phyloP scores from a whole-genome alignment of 2,113 vertebrate species.

The Mormyrus lacerda region DNA sequence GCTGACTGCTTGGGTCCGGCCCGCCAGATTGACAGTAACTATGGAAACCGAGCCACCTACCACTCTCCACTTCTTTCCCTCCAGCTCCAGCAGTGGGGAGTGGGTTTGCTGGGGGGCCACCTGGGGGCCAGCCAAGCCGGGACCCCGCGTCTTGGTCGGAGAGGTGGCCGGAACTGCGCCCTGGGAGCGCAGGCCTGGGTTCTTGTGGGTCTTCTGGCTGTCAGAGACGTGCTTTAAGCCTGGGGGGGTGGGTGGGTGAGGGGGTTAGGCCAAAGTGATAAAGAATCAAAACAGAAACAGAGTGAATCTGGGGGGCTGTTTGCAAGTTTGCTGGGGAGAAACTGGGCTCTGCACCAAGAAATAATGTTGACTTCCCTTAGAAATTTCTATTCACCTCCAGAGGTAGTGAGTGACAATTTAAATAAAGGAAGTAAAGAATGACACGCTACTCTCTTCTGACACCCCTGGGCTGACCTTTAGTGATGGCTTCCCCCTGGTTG shows the following conservation, averaged over 20 bases:
- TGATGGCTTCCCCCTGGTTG: constrained; percentile 88
- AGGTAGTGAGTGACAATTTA: neutral
- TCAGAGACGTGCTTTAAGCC: constrained; percentile 86
- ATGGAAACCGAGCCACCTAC: constrained; percentile 54
- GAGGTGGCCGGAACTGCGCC: constrained; percentile 46
- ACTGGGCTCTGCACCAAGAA: neutral
- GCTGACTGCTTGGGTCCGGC: neutral
- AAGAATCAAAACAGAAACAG: neutral
- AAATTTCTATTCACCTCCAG: neutral
- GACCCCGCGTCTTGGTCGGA: constrained; percentile 59
- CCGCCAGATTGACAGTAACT: neutral
- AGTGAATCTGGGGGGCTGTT: neutral
- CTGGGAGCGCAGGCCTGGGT: constrained; percentile 71
- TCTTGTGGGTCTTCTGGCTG: constrained; percentile 85
- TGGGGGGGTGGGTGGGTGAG: constrained; percentile 31
- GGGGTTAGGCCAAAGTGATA: neutral
- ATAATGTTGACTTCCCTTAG: neutral
- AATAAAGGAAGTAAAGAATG: neutral
- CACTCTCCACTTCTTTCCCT: constrained; percentile 98
- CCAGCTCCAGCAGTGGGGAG: constrained; percentile 75
- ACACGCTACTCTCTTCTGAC: neutral
- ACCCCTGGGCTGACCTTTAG: constrained; percentile 66
- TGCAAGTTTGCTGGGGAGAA: neutral
- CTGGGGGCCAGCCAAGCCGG: constrained; percentile 43
- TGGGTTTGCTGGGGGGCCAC: constrained; percentile 54